Base-by-base conservation (phyloP, 2,888 invertebrate genomes). In the Anticlea derivata region DNA sequence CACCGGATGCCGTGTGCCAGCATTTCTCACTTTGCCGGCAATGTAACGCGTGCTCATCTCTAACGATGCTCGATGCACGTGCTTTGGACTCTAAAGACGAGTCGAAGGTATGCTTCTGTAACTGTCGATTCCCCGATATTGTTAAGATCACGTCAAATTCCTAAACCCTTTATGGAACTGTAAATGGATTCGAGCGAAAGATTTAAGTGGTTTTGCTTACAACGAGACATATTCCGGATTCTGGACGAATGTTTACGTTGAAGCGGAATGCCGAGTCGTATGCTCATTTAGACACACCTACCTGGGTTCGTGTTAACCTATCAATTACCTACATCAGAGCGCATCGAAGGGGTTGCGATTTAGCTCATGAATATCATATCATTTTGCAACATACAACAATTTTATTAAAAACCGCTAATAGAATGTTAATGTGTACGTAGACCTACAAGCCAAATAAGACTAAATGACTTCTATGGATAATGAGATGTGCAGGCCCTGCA, bases 401-500 rank as follows among this genome's bases (percentile, higher is more conserved):
- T 46, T 31, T 6, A 48, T 52, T 48, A 57, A 51, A 46, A 49
- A 58, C 60, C 23, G 17, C 1, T 12, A 29, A 38, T 33, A 17
- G 38, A 43, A 44, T 50, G 38, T 17, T 24, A 33, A 52, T 43
- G 50, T 56, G 53, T 41, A 62, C 59, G 43, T 34, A 58, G 50
- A 67, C 60, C 59, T 60, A 60, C 62, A 73, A 70, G 63, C 67
- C 68, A 73, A 76, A 77, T 73, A 75, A 75, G 67, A 70, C 62
- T 75, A 75, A 76, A 78, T 72, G 70, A 72, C 70, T 65, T 70
- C 64, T 73, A 75, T 77, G 77, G 75, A 75, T 80, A 83, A 83
- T 80, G 77, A 80, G 77, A 75, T 78, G 79, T 78, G 80, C 78
- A 78, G 68, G 71, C 73, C 73, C 77, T 79, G 80, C 86, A 86